Percentiles rank a stretch among this genome's conserved stretches.
Evolutionary conservation across 2,797 vertebrate species (phyloP).

Genomic region (Phrynocephalus forsythii): DNA sequence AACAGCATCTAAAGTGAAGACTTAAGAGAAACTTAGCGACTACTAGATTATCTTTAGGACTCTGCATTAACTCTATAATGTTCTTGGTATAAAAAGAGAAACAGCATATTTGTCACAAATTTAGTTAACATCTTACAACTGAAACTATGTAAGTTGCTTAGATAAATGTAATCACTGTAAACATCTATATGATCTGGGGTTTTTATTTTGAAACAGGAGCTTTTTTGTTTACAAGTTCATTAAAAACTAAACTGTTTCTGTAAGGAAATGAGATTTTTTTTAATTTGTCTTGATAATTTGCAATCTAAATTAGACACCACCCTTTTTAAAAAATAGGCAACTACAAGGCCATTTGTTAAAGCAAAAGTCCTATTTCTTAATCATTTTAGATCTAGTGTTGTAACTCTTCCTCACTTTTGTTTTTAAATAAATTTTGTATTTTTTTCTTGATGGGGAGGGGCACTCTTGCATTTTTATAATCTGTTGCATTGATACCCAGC

Average conservation of each 20-base stretch:
- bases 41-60: conserved; percentile 95
- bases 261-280: conserved; percentile 80
- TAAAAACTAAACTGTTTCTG: conserved; percentile 85
- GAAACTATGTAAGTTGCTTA: conserved; percentile 92
- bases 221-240: conserved; percentile 88
- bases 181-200: conserved; percentile 86
- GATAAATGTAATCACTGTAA: conserved; percentile 90
- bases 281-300: conserved; percentile 82
- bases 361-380: conserved; percentile 78
- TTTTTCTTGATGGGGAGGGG: conserved; percentile 72
- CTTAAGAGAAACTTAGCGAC: conserved; percentile 87
- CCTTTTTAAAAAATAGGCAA: conserved; percentile 77
- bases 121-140: conserved; percentile 88
- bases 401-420: conserved; percentile 77
- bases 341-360: conserved; percentile 78
- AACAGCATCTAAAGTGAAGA: conserved; percentile 91
- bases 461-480: conserved; percentile 73
- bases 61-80: conserved; percentile 95
- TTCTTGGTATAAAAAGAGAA: conserved; percentile 93
- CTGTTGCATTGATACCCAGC: conserved; percentile 71
- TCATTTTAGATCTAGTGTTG: conserved; percentile 79
- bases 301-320: conserved; percentile 77
- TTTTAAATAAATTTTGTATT: conserved; percentile 77
- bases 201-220: conserved; percentile 84
- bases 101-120: conserved; percentile 87